phyloP scores from a whole-genome alignment of 37 sponge, comb jelly and placozoan species.

The Aphrocallistes beatrix region DNA sequence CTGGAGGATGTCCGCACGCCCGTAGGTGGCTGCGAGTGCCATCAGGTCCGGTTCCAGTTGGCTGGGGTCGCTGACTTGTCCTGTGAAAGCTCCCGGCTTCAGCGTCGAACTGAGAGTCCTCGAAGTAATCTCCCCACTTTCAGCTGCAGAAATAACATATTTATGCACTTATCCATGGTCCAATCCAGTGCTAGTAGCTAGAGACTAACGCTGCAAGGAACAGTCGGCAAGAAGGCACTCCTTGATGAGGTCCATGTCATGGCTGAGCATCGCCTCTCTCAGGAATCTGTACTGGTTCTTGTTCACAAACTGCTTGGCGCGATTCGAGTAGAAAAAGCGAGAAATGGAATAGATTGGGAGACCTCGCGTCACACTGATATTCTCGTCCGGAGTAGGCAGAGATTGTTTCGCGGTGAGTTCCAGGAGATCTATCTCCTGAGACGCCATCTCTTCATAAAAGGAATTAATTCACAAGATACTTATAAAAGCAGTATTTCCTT shows the following conservation, averaged over 20 bases:
- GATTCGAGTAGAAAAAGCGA: not conserved
- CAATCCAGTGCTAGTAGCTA: too few species aligned
- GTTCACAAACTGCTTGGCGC: not conserved
- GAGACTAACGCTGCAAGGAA: not conserved
- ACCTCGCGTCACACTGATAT: too few species aligned
- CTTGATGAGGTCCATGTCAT: slow-evolving; percentile 11
- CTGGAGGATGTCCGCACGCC: not conserved
- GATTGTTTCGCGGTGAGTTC: too few species aligned
- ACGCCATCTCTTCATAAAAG: too few species aligned
- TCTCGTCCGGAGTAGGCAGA: too few species aligned
- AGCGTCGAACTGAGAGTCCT: too few species aligned
- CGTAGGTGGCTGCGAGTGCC: not conserved
- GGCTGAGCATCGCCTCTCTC: not conserved
- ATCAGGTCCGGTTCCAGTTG: not conserved
- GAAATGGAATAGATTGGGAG: not conserved
- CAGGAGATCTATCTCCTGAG: too few species aligned
- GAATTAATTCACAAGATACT: too few species aligned
- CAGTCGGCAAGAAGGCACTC: not conserved
- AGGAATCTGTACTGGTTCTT: not conserved
- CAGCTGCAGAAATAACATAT: too few species aligned
- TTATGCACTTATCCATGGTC: too few species aligned
- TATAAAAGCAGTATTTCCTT: too few species aligned
- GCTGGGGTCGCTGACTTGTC: not conserved
- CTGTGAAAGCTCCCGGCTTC: too few species aligned
- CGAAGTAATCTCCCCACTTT: not conserved